Conservation (phyloP, 1,140 invertebrate genomes). For the Penaeus vannamei region DNA sequence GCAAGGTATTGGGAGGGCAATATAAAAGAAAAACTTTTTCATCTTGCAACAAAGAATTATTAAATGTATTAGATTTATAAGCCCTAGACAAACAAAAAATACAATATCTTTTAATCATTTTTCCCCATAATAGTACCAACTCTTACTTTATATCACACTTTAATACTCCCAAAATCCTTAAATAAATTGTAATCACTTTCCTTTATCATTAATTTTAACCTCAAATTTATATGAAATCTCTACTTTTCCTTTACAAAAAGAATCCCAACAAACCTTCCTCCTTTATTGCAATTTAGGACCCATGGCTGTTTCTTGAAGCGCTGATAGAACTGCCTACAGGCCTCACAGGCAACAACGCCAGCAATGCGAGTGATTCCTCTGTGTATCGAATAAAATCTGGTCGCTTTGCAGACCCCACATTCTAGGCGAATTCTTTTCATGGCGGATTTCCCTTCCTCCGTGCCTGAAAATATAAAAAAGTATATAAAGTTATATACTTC, state of each 20-base stretch:
- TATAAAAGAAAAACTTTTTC: too few species aligned
- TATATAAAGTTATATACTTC: too few species aligned
- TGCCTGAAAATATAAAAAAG: slow-evolving; percentile 2
- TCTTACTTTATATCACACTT: too few species aligned
- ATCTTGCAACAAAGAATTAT: too few species aligned
- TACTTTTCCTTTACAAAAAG: too few species aligned
- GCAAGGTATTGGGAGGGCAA: too few species aligned
- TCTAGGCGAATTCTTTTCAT: slow-evolving; percentile 57
- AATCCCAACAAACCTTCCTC: slow-evolving; percentile 33
- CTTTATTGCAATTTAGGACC: slow-evolving; percentile 40
- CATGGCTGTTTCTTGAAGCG: slow-evolving; percentile 54
- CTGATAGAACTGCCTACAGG: slow-evolving; percentile 56
- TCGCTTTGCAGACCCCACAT: slow-evolving; percentile 55
- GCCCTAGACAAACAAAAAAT: too few species aligned
- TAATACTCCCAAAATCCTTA: too few species aligned
- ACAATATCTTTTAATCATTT: too few species aligned
- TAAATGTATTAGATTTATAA: too few species aligned
- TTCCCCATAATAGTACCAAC: too few species aligned
- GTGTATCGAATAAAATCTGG: slow-evolving; percentile 55
- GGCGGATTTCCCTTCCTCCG: slow-evolving; percentile 46
- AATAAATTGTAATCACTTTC: too few species aligned
- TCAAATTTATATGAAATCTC: neutral
- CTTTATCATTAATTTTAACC: neutral
- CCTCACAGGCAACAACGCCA: slow-evolving; percentile 57
- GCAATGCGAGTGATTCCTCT: slow-evolving; percentile 55